A percentile compares a stretch with the other conserved stretches of the same genome.
Conservation (phyloP, 2,113 vertebrate species). For the Brevimyrus niger region DNA sequence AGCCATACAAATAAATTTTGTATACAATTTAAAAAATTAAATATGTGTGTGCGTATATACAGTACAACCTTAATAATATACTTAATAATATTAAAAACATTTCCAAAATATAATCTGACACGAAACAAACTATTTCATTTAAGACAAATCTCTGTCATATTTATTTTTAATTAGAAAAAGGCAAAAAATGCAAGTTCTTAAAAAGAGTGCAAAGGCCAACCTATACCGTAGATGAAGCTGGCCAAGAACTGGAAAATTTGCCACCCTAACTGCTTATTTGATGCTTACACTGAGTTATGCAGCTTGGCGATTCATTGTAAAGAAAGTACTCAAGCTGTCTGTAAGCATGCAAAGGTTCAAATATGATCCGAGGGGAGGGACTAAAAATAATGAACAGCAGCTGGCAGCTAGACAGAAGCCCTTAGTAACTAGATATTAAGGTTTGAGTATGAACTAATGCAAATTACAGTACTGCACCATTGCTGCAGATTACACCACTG, state of each 20-base stretch:
- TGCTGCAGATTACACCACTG: background rate
- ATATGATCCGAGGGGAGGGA: background rate
- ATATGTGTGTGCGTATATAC: no score
- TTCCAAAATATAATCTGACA: background rate
- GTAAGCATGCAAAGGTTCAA: slow-evolving; percentile 8
- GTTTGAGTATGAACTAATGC: slow-evolving; percentile 7
- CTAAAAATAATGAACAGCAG: slow-evolving; percentile 10
- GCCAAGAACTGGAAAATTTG: background rate
- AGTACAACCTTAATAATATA: no score
- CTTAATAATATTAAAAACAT: background rate
- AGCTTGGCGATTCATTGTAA: background rate
- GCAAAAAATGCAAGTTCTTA: background rate
- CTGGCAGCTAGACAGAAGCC: slow-evolving; percentile 16
- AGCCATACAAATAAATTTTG: background rate
- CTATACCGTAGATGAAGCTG: background rate
- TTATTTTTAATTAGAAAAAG: background rate
- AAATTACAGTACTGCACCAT: background rate
- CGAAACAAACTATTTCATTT: background rate
- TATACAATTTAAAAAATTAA: background rate
- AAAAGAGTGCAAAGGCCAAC: background rate
- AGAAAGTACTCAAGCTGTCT: slow-evolving; percentile 5
- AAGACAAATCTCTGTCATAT: background rate
- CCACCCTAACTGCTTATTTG: background rate
- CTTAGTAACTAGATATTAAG: background rate
- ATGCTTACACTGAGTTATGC: background rate